Evolutionary conservation across 2,113 vertebrate species (phyloP), one percentile per base, ranked within the genome.

Genomic region (Sylvietta virens): DNA sequence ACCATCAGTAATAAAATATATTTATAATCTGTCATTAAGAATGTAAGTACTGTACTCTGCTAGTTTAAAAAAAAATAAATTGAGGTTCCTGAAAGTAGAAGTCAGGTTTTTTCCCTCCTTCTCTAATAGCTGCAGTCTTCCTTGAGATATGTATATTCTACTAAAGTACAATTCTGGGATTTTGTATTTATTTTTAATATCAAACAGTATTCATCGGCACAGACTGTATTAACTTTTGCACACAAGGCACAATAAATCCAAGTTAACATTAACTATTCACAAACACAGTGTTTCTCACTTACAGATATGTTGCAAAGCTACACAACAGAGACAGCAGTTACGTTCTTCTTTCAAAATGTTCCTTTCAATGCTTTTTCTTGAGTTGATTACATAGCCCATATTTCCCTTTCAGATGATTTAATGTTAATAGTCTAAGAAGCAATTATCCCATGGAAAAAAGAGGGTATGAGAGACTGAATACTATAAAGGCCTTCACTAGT

Each of bases 181-280:
- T 77, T 37, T 65, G 23, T 45, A 48, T 26, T 76, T 80, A 47
- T 40, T 62, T 80, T 78, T 73, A 90, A 83, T 64, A 85, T 73
- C 57, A 35, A 86, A 86, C 50, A 85, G 35, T 70, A 72, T 54
- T 48, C 62, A 72, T 84, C 3, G 0, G 77, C 81, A 90, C 85
- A 93, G 69, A 61, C 39, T 53, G 54, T 62, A 54, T 88, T 48
- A 86, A 67, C 60, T 90, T 91, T 92, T 76, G 62, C 81, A 88
- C 56, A 94, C 80, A 94, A 94, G 93, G 86, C 95, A 95, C 95
- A 76, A 48, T 77, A 89, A 88, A 88, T 71, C 65, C 50, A 81
- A n/a, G 24, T 58, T 83, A 53, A 89, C 30, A 7, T 50, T 65
- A 76, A 73, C 69, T 86, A 69, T 48, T 73, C 47, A 82, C 54